These are phyloP conservation scores for Spodoptera exigua DNA, from an alignment of 2,888 invertebrate genomes.

Conservation along the genomic window DNA sequence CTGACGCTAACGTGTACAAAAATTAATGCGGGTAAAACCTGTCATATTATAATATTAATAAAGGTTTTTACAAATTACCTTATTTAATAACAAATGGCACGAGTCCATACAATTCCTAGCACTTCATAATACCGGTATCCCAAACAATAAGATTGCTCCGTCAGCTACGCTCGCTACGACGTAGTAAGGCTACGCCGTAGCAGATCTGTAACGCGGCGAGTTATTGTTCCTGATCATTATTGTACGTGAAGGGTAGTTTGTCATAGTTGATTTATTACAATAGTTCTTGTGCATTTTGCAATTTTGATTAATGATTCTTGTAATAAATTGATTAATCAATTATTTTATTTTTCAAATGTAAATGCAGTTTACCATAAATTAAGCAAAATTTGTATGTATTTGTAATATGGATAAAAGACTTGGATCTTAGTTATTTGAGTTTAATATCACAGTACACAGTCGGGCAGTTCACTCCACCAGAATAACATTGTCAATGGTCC, in stretches of 20 bases:
- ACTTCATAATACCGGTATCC: constrained; percentile 16
- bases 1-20: too few species aligned
- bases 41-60: too few species aligned
- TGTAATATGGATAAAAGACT: too few species aligned
- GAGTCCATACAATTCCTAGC: constrained; percentile 1
- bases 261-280: constrained; percentile 34
- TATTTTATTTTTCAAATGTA: too few species aligned
- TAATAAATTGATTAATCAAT: background rate
- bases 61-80: constrained; percentile 1
- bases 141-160: constrained; percentile 19
- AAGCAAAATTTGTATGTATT: too few species aligned
- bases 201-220: constrained; percentile 28
- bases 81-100: constrained; percentile 14
- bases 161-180: constrained; percentile 34
- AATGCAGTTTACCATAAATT: too few species aligned
- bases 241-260: constrained; percentile 44
- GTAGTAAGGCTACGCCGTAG: constrained; percentile 42
- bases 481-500: too few species aligned
- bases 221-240: constrained; percentile 35
- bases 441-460: too few species aligned
- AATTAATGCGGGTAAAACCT: too few species aligned
- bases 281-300: constrained; percentile 1
- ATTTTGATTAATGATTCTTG: background rate
- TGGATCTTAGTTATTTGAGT: too few species aligned
- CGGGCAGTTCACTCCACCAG: too few species aligned